Evolutionary conservation across 35 echinoderm and acorn worm species (phyloP), one percentile per base, ranked within the genome.

Genomic region (Chiridota heheva): DNA sequence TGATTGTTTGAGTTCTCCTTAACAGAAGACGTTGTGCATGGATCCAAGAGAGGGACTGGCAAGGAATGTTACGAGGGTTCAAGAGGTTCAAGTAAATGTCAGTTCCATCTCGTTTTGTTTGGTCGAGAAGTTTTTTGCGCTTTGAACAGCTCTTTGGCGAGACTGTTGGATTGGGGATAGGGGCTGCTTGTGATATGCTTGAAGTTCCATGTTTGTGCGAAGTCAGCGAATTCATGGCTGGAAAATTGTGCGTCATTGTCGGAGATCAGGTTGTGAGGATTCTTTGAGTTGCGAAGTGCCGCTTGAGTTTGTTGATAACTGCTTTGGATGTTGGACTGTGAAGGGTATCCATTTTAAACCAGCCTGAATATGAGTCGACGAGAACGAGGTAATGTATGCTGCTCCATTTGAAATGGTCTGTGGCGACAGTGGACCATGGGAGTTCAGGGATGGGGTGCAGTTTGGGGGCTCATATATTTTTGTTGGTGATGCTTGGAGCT

Each of bases 231-330:
- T 27, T 80, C 49, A 0, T 88, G 62, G 35, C 71, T 36, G 29
- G 41, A 36, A 81, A 76, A 88, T 66, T 95, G 86, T 44, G 27
- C 30, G 27, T 24, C 91, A 65, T 95, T 89, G 45, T 95, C 80
- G 61, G n/a, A n/a, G n/a, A n/a, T n/a, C 36, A 72, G 18, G 25
- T 79, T 2, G 47, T 36, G 8, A 80, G 86, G 29, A 81, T 80
- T 1, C 91, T 72, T 36, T 91, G 83, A n/a, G 53, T 86, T 22
- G 75, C 42, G 59, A 91, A 90, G 18, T 83, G 51, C 3, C 33
- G 10, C 29, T 90, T 90, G 7, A 73, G 37, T 22, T 74, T 68
- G 33, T 48, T 34, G 40, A 95, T 77, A 7, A 89, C 43, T 34
- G 16, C 39, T 1, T 67, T 18, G n/a, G 79, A 33, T 28, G 44